Percentiles rank a stretch among this genome's conserved stretches.
These are phyloP conservation scores for Pongo abelii DNA, from an alignment of 2,113 vertebrate species.

Conservation along the genomic window DNA sequence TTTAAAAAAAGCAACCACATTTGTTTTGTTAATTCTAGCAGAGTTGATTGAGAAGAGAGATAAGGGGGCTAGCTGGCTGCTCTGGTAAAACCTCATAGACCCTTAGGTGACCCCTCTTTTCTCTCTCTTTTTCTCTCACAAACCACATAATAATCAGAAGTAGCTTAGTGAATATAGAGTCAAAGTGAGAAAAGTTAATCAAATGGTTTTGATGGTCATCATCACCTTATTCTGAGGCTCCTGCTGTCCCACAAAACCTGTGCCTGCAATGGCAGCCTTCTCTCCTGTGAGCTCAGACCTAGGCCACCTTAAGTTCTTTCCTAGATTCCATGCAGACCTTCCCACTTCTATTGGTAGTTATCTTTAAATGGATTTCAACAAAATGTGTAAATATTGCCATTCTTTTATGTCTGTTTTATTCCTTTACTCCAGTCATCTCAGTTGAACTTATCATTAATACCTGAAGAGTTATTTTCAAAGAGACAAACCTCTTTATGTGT, in stretches of 20 bases:
- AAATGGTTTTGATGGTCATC: neutral
- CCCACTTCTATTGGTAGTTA: neutral
- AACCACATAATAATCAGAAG: neutral
- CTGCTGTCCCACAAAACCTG: neutral
- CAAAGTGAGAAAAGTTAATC: constrained; percentile 25
- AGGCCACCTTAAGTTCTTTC: neutral
- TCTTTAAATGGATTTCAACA: neutral
- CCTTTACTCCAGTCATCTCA: neutral
- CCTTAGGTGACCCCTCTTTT: neutral
- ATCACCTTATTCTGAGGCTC: neutral
- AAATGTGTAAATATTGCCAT: neutral
- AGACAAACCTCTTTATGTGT: neutral
- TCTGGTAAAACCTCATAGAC: neutral
- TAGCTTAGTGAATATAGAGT: neutral
- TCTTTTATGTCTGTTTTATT: neutral
- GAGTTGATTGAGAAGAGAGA: neutral
- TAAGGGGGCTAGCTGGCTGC: neutral
- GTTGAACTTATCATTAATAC: neutral
- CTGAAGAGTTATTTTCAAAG: neutral
- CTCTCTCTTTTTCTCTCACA: neutral
- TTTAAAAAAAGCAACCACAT: constrained; percentile 26
- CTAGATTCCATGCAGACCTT: neutral
- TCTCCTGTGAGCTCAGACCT: neutral
- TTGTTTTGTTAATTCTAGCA: constrained; percentile 19
- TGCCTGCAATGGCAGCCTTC: neutral